Base-by-base conservation (phyloP, 1,140 invertebrate species). In the Drepana arcuata region DNA sequence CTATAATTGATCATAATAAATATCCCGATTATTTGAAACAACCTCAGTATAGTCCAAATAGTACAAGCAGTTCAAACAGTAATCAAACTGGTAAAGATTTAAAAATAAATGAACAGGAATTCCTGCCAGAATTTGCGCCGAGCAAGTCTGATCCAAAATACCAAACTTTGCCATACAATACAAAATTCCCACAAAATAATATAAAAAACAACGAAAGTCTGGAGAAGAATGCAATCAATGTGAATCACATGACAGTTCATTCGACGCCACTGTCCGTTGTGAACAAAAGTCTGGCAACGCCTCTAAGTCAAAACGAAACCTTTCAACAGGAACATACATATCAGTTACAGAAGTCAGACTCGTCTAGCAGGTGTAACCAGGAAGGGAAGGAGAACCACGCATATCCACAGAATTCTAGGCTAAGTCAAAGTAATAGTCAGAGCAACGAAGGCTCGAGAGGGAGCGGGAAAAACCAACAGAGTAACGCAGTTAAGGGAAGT, bases 141-240 rank as follows among this genome's bases (percentile, higher is more conserved):
- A 92, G 89, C 53, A 96, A 96, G 78, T 92, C 91, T 30, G 94
- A 97, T 74, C 93, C 94, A 0, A 96, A 96, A 78, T 96, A 96
- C 85, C 95, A 97, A 83, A 95, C 94, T 11, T 85, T 96, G 66
- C 95, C 95, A 28, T 94, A 94, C 68, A 95, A 94, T 52, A 93
- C 92, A 4, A 94, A 95, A 75, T 93, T 94, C 63, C 88, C 89
- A 5, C 88, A 78, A 32, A 86, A 77, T 44, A 72, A 74, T 41
- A 61, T 61, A 38, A 84, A 82, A 51, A 54, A 24, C 27, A 61
- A 38, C 25, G 70, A 78, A 48, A 72, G 34, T 38, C 67, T 69
- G 55, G 55, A 75, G 33, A 79, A 69, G 34, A 74, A 72, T 51
- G 62, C 59, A 41, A 67, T 62, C 34, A 74, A 80, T 48, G 56